A percentile compares a stretch with the other conserved stretches of the same genome.
These are phyloP conservation scores for Drosophila acutilabella DNA, from an alignment of 2,888 invertebrate genomes.

Conservation along the genomic window DNA sequence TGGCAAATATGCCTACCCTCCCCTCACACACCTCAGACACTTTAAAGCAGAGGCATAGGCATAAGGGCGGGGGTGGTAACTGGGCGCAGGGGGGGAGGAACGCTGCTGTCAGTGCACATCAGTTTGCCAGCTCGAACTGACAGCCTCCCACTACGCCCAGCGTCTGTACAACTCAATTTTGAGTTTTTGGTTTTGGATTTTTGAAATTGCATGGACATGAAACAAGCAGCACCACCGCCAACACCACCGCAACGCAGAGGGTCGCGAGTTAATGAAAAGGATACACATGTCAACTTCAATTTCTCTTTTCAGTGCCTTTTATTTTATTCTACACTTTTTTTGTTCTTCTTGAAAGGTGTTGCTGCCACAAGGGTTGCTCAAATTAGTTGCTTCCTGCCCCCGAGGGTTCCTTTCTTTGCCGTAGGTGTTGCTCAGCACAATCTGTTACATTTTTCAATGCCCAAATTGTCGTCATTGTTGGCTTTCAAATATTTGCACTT, in stretches of 20 bases:
- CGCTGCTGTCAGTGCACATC: constrained; percentile 73
- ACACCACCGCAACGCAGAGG: constrained; percentile 32
- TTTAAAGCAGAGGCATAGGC: constrained; percentile 54
- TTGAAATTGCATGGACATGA: constrained; percentile 61
- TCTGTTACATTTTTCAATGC: constrained; percentile 81
- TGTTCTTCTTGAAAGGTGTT: constrained; percentile 53
- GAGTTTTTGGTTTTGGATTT: constrained; percentile 68
- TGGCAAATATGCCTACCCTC: constrained; percentile 73
- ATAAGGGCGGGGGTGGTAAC: neutral
- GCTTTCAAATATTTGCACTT: constrained; percentile 75
- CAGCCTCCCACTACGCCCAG: constrained; percentile 60
- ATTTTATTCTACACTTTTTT: constrained; percentile 16
- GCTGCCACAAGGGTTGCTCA: constrained; percentile 73
- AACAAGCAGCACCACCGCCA: constrained; percentile 36
- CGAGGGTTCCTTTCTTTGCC: constrained; percentile 51
- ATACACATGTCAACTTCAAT: constrained; percentile 85
- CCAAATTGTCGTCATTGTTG: constrained; percentile 59
- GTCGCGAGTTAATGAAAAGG: constrained; percentile 85
- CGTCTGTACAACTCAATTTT: constrained; percentile 80
- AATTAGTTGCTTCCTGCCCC: constrained; percentile 74
- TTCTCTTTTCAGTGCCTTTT: constrained; percentile 56
- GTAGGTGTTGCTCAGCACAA: constrained; percentile 79
- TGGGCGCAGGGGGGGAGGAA: neutral
- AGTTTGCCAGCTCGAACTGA: constrained; percentile 78
- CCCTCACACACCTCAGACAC: constrained; percentile 40